These are phyloP conservation scores for Acanthisitta chloris DNA, from an alignment of 2,113 vertebrate genomes.

Conservation along the genomic window DNA sequence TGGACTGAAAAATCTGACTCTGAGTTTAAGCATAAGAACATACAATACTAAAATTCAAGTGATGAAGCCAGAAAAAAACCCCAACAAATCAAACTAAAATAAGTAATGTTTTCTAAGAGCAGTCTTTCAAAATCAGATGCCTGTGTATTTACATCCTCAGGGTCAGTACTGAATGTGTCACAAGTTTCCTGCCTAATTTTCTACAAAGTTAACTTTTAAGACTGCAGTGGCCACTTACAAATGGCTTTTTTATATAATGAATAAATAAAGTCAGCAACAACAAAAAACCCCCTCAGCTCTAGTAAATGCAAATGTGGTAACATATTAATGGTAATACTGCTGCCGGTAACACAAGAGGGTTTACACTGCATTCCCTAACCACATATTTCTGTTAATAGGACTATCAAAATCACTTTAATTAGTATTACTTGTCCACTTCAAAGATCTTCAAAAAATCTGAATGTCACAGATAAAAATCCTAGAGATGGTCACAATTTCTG, in stretches of 20 bases:
- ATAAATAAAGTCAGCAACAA: background rate
- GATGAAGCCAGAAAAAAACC: background rate
- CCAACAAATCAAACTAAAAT: too few relatives aligned
- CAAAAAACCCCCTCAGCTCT: background rate
- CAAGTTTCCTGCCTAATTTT: conserved; percentile 36
- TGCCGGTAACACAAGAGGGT: background rate
- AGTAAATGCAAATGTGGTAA: background rate
- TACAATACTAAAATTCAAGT: background rate
- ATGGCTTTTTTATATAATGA: background rate
- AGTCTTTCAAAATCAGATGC: background rate
- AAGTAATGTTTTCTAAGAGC: background rate
- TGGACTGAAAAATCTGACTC: background rate
- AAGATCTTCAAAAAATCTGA: background rate
- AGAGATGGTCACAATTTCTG: background rate
- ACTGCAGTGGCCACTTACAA: background rate
- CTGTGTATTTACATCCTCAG: background rate
- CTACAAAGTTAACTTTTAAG: conserved; percentile 25
- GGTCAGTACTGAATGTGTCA: background rate
- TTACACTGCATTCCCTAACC: background rate
- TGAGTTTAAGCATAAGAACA: background rate
- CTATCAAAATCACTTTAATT: conserved; percentile 16
- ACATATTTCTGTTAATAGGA: background rate
- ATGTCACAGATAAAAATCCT: background rate
- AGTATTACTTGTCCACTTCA: background rate
- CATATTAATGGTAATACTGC: background rate